Percentiles rank a stretch among this genome's conserved stretches.
These are phyloP conservation scores for Entomobrya multifasciata DNA, from an alignment of 2,888 invertebrate species.

Conservation along the genomic window DNA sequence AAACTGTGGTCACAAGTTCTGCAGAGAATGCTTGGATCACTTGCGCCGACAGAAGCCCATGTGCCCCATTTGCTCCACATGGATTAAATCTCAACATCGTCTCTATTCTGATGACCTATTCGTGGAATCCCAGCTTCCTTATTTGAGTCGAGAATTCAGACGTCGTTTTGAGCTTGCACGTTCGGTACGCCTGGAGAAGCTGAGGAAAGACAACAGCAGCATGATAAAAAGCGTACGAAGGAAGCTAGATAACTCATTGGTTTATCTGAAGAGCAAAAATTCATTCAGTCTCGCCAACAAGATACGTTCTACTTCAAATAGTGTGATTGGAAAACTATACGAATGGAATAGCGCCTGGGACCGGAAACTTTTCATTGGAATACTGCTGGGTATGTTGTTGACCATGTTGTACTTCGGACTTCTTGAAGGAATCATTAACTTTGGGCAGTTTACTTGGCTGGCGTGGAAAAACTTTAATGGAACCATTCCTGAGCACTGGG, in stretches of 20 bases:
- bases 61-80: conserved; percentile 64
- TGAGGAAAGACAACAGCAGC: neutral
- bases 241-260: conserved; percentile 29
- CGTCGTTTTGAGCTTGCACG: conserved; percentile 40
- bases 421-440: no score
- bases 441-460: no score
- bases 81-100: conserved; percentile 47
- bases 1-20: conserved; percentile 72
- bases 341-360: no score
- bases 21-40: conserved; percentile 48
- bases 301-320: neutral
- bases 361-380: neutral
- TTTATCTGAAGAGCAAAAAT: conserved; percentile 17
- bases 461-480: no score
- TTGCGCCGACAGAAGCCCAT: conserved; percentile 43
- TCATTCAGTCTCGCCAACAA: neutral
- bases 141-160: neutral
- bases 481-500: no score
- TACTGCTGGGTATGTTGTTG: conserved; percentile 1
- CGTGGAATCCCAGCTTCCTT: conserved; percentile 49
- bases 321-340: neutral
- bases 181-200: neutral
- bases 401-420: no score
- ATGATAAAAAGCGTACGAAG: conserved; percentile 37
- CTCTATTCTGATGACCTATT: conserved; percentile 59